Conservation (phyloP, 2,888 invertebrate species). For the Buathra laborator region DNA sequence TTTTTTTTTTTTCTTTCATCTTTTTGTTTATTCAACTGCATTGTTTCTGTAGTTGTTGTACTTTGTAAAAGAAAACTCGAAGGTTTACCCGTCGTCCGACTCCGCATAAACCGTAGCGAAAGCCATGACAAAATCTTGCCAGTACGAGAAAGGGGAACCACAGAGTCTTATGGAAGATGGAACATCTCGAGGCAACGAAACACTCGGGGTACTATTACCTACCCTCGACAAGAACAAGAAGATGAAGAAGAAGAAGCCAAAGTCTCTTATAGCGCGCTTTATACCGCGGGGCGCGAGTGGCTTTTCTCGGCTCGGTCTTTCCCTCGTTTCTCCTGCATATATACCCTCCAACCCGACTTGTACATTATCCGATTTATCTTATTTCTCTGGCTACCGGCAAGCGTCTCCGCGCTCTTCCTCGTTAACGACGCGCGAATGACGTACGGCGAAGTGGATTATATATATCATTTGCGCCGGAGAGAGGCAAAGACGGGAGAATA, state of each 20-base stretch:
- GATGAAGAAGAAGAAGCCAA: constrained; percentile 41
- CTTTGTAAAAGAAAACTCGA: neutral
- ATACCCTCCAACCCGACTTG: constrained; percentile 15
- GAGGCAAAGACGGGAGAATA: constrained; percentile 38
- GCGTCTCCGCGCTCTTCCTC: constrained; percentile 69
- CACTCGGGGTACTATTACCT: constrained; percentile 40
- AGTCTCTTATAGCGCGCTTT: constrained; percentile 58
- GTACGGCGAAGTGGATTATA: constrained; percentile 65
- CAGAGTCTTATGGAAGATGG: constrained; percentile 20
- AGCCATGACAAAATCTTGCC: constrained; percentile 22
- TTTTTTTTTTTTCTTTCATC: neutral
- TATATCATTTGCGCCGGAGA: constrained; percentile 44
- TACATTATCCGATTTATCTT: constrained; percentile 70
- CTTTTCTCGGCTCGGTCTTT: constrained; percentile 55
- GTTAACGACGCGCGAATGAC: constrained; percentile 75
- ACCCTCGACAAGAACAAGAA: constrained; percentile 27
- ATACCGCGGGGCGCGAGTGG: constrained; percentile 49
- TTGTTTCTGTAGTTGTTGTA: neutral
- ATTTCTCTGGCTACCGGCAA: constrained; percentile 59
- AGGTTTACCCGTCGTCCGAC: neutral
- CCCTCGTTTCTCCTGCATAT: constrained; percentile 28
- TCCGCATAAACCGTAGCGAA: neutral
- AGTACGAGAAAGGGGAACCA: constrained; percentile 1
- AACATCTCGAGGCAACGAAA: constrained; percentile 30
- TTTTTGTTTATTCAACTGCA: neutral